A percentile compares a stretch with the other conserved stretches of the same genome.
phyloP scores from a whole-genome alignment of 2,888 invertebrate genomes.

The Cheilosia variabilis region DNA sequence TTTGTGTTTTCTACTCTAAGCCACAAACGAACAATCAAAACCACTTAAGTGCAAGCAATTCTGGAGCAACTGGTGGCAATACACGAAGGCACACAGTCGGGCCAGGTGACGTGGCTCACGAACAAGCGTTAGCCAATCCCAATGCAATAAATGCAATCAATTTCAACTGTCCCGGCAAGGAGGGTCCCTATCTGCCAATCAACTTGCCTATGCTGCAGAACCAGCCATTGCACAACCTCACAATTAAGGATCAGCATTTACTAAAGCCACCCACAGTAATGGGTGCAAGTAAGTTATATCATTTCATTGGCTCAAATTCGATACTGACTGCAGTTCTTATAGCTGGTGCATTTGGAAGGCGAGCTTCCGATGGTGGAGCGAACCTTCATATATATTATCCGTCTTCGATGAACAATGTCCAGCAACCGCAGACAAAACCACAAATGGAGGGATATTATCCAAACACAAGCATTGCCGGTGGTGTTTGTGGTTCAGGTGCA shows the following conservation, averaged over 20 bases:
- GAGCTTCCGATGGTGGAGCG: constrained; percentile 98
- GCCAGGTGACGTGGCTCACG: constrained; percentile 94
- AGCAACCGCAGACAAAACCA: constrained; percentile 80
- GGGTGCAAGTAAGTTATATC: constrained; percentile 88
- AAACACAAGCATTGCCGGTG: constrained; percentile 75
- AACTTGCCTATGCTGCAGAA: constrained; percentile 93
- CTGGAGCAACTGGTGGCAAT: constrained; percentile 83
- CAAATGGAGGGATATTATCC: constrained; percentile 79
- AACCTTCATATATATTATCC: constrained; percentile 91
- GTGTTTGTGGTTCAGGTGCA: constrained; percentile 63
- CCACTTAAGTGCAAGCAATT: constrained; percentile 78
- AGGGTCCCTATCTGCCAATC: constrained; percentile 89
- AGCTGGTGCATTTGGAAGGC: constrained; percentile 93
- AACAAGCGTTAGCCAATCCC: constrained; percentile 87
- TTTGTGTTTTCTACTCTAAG: constrained; percentile 37
- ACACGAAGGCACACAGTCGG: constrained; percentile 96
- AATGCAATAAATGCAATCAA: constrained; percentile 81
- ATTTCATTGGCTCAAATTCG: neutral
- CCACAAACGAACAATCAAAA: constrained; percentile 78
- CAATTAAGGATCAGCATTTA: constrained; percentile 96
- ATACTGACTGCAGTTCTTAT: constrained; percentile 8
- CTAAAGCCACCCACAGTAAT: constrained; percentile 96
- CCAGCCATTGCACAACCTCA: constrained; percentile 92
- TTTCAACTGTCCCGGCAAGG: constrained; percentile 81
- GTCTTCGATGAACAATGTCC: constrained; percentile 83